Evolutionary conservation across 2,797 vertebrate genomes (phyloP).

Genomic region (Danio choprae): DNA sequence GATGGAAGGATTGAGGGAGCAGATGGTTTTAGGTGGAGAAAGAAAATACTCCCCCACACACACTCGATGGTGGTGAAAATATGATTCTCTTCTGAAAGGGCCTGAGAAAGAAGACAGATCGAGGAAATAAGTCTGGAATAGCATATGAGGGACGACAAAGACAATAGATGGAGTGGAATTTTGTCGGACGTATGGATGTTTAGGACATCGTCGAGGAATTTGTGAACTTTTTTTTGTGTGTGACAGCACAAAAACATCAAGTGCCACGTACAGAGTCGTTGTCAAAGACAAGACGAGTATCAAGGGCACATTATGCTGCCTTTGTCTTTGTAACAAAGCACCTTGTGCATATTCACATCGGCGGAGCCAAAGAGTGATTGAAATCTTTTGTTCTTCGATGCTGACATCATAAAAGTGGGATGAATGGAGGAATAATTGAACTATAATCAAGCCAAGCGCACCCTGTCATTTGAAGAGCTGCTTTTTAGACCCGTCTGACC

Average conservation of each 20-base stretch:
- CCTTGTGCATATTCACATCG: conserved; percentile 38
- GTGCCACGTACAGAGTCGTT: conserved; percentile 14
- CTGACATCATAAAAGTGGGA: conserved; percentile 22
- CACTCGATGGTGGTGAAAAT: conserved; percentile 66
- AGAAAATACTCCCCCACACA: conserved; percentile 70
- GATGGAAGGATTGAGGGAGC: conserved; percentile 71
- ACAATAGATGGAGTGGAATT: conserved; percentile 12
- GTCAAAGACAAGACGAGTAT: conserved; percentile 31
- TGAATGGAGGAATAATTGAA: conserved; percentile 21
- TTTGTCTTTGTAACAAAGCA: conserved; percentile 55
- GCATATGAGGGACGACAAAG: conserved; percentile 75
- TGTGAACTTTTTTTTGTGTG: conserved; percentile 15
- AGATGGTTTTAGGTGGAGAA: conserved; percentile 76
- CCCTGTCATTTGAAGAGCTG: conserved; percentile 51
- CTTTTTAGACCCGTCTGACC: neutral
- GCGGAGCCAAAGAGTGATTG: conserved; percentile 14
- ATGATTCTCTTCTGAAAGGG: conserved; percentile 48
- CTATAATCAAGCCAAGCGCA: conserved; percentile 4
- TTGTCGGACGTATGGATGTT: neutral
- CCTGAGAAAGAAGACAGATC: conserved; percentile 58
- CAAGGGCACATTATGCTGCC: conserved; percentile 49
- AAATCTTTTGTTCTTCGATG: conserved; percentile 41
- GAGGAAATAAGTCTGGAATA: conserved; percentile 59
- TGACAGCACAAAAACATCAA: conserved; percentile 28
- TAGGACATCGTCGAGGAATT: conserved; percentile 17